Evolutionary conservation across 2,113 vertebrate genomes (phyloP), one percentile per base, ranked within the genome.

Genomic region (Myxocyprinus asiaticus): DNA sequence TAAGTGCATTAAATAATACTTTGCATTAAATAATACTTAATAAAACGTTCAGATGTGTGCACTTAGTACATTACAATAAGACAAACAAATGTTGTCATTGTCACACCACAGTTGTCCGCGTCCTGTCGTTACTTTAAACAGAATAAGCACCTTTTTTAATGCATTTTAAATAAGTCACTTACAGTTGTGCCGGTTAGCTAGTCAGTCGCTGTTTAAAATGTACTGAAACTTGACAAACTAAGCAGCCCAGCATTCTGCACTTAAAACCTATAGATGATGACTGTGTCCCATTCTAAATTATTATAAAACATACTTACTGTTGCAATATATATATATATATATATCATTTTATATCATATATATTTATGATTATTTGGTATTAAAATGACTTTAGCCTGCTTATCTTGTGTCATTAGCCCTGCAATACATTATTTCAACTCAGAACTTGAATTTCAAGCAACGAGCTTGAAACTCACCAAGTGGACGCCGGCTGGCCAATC

Each of bases 401-500:
- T 33, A 33, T 33, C 11, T 4, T 48, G 5, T 68, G 67, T 10
- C 59, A 76, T 70, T 84, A 79, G n/a, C 7, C 66, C 67, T 77
- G 64, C 33, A 4, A 45, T 12, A 75, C 4, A 76, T 84, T 85
- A 62, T 66, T 80, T 81, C 66, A 63, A 33, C 71, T 81, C 84
- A 47, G 12, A 70, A 80, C 78, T 85, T 81, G 81, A 77, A 81
- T 85, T 81, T 82, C 84, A 84, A 77, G 66, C 77, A 80, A 80
- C 12, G 45, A 47, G 82, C 62, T 81, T 83, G 85, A 83, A 85
- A 84, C 83, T 65, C 89, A 76, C 91, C 91, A 85, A 88, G 77
- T 86, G 87, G 86, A 89, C 42, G 80, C 78, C 82, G 56, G 74
- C 70, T 0, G 67, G 53, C 92, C 91, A 92, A 92, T 91, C 88